Evolutionary conservation across 2,888 invertebrate species (phyloP).

Genomic region (Oxycera nigricornis): DNA sequence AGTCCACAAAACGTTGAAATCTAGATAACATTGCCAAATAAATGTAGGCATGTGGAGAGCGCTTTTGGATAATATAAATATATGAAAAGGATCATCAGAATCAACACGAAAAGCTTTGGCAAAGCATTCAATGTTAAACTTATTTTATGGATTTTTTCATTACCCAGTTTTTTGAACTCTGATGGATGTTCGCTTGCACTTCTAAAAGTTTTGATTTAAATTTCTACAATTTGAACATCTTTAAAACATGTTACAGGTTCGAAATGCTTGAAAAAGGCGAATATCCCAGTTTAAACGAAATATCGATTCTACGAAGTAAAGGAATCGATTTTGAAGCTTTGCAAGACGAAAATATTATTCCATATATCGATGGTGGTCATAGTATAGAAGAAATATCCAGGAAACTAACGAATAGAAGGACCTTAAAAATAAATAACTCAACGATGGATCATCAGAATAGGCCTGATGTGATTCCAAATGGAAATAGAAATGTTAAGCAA

Average conservation of each 20-base stretch:
- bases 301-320: conserved; percentile 48
- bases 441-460: neutral
- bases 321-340: conserved; percentile 52
- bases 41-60: no score
- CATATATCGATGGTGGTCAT: conserved; percentile 36
- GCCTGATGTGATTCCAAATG: neutral
- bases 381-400: conserved; percentile 29
- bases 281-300: conserved; percentile 53
- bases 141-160: no score
- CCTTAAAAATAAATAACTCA: neutral
- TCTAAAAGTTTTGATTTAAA: no score
- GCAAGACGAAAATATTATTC: conserved; percentile 42
- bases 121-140: no score
- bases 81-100: no score
- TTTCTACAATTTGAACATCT: no score
- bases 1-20: no score
- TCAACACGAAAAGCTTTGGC: no score
- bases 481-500: neutral
- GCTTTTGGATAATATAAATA: no score
- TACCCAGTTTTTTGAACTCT: no score
- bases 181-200: no score
- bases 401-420: neutral
- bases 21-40: no score
- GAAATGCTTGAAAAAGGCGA: conserved; percentile 54
- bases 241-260: conserved; percentile 51